Evolutionary conservation across 2,888 invertebrate genomes (phyloP), one percentile per base, ranked within the genome.

Genomic region (Tricholauxania praeusta): DNA sequence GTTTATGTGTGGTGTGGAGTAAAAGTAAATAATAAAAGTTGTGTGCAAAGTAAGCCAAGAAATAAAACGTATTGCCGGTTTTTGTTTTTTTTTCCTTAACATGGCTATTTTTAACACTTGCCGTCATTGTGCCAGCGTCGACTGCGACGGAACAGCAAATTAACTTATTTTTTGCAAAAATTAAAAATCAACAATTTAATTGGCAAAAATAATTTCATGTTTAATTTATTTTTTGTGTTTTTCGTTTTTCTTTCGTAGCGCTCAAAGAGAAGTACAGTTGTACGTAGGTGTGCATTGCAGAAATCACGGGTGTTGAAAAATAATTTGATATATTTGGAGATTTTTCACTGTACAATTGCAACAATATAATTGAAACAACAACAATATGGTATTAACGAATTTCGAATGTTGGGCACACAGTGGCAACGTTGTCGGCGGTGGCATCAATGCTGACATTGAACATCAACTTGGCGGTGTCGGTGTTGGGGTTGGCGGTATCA

Each of bases 331-430:
- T 39, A 77, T 77, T 78, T 80, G 77, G 82, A 75, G 80, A 83
- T 78, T 80, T 82, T 82, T 81, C n/a, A 72, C n/a, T 19, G 22
- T 39, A 10, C 2, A 28, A 39, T 39, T 39, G 39, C 39, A 39
- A 39, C 39, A 39, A 10, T 28, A 28, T 28, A 39, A 8, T 17
- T 59, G 64, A 17, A 47, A 66, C 28, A 71, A 60, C 39, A 57
- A 32, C 48, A 39, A 22, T 63, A 86, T 86, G 86, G 86, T 86
- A 71, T 80, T 86, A 75, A 86, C 85, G 32, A 86, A 83, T 81
- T 83, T 84, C 73, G 86, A 86, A 79, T 84, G 82, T 76, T 86
- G 86, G 86, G 86, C 86, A 77, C 81, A 84, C 79, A 84, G 83
- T 71, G 83, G 79, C 49, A 71, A 48, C 48, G 63, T 28, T 28